A percentile compares a stretch with the other conserved stretches of the same genome.
phyloP scores from a whole-genome alignment of 2,113 vertebrate species.

The Phylloscopus trochilus region DNA sequence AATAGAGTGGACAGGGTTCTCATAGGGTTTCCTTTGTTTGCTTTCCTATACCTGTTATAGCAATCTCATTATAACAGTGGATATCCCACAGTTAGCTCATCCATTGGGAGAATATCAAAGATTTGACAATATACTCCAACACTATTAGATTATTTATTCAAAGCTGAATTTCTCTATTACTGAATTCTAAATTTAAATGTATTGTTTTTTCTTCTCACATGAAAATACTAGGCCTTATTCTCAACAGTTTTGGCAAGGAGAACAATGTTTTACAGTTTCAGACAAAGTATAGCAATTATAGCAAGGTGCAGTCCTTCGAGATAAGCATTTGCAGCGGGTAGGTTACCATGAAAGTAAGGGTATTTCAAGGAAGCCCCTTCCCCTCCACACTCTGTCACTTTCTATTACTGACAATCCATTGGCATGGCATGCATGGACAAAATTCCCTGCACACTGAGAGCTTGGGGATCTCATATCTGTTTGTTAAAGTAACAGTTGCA shows the following conservation, averaged over 20 bases:
- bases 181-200: slow-evolving; percentile 25
- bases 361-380: not conserved
- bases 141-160: slow-evolving; percentile 25
- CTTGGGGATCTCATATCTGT: slow-evolving; percentile 65
- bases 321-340: slow-evolving; percentile 15
- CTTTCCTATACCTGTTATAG: not conserved
- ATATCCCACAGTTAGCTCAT: not conserved
- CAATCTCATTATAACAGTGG: not conserved
- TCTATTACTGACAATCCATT: slow-evolving; percentile 66
- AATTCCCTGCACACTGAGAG: slow-evolving; percentile 43
- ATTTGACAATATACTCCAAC: not conserved
- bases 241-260: not conserved
- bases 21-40: not conserved
- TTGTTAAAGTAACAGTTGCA: slow-evolving; percentile 70
- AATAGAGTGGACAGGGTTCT: not conserved
- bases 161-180: not conserved
- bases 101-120: slow-evolving; percentile 2
- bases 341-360: slow-evolving; percentile 46
- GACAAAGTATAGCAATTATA: slow-evolving; percentile 35
- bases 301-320: slow-evolving; percentile 40
- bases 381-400: slow-evolving; percentile 47
- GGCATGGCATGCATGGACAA: slow-evolving; percentile 38
- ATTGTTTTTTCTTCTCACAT: not conserved
- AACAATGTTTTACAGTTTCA: slow-evolving; percentile 7
- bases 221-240: not conserved